A percentile compares a stretch with the other conserved stretches of the same genome.
Evolutionary conservation across 2,113 vertebrate species (phyloP).

Genomic region (Trochalopteron elliotii): DNA sequence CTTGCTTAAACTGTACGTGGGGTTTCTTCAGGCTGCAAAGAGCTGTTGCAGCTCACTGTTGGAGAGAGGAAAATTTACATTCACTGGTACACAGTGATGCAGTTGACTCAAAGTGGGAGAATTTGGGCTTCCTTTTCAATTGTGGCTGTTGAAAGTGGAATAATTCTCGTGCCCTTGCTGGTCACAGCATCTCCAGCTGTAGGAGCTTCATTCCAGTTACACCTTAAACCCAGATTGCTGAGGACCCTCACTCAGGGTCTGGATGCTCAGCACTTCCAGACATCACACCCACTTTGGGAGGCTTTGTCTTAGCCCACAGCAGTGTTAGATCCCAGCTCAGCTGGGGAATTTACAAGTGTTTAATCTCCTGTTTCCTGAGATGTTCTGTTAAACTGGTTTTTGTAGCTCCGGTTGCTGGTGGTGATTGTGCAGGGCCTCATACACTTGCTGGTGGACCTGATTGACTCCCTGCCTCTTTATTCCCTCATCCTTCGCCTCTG

Average conservation of each 20-base stretch:
- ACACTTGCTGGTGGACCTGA: slow-evolving; percentile 86
- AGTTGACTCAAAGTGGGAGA: background rate
- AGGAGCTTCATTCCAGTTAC: background rate
- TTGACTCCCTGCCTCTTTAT: slow-evolving; percentile 92
- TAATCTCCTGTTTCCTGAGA: background rate
- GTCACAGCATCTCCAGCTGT: background rate
- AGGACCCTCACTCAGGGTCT: background rate
- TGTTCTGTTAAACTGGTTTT: background rate
- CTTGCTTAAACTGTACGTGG: background rate
- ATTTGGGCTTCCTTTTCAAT: background rate
- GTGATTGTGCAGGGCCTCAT: slow-evolving; percentile 90
- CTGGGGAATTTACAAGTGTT: background rate
- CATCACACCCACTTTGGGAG: background rate
- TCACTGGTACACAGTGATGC: background rate
- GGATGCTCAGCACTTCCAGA: background rate
- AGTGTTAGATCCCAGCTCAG: background rate
- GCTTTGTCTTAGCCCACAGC: background rate
- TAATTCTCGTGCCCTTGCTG: background rate
- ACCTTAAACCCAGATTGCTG: background rate
- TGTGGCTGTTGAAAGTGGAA: background rate
- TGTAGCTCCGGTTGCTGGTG: slow-evolving; percentile 89
- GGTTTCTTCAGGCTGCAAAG: background rate
- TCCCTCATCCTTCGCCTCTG: slow-evolving; percentile 85
- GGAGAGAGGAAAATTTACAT: background rate
- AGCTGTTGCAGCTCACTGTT: background rate